Conservation (phyloP, 2,113 vertebrate species). For the Colistium nudipinnis region DNA sequence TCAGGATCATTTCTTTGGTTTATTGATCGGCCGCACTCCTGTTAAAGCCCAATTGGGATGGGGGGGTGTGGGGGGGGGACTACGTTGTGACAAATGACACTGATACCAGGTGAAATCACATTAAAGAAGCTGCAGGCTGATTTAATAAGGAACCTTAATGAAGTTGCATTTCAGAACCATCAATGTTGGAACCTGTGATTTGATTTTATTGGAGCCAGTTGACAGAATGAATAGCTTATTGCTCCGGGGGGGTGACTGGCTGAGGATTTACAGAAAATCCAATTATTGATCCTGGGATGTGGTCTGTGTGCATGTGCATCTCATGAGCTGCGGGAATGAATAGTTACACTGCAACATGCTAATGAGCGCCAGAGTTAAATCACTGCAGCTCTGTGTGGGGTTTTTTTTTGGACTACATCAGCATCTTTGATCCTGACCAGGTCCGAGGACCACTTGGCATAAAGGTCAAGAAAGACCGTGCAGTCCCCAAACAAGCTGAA, state of each 20-base stretch:
- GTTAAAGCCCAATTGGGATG: too few species aligned
- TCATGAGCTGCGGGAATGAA: background rate
- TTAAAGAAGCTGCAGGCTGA: background rate
- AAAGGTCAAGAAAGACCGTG: too few species aligned
- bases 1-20: too few species aligned
- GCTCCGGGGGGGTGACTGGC: background rate
- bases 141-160: constrained; percentile 17
- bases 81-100: background rate
- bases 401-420: constrained; percentile 27
- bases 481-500: too few species aligned
- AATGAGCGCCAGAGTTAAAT: too few species aligned
- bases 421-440: background rate
- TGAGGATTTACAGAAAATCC: constrained; percentile 28
- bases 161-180: constrained; percentile 12
- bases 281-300: constrained; percentile 38
- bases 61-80: too few species aligned
- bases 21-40: too few species aligned
- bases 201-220: constrained; percentile 14
- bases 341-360: background rate
- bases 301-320: constrained; percentile 1
- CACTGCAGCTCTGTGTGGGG: background rate
- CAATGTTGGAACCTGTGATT: constrained; percentile 6
- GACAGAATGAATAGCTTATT: constrained; percentile 17
- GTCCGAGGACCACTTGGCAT: background rate
- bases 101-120: background rate